These are phyloP conservation scores for Fringilla coelebs DNA, from an alignment of 2,797 vertebrate species.

Conservation along the genomic window DNA sequence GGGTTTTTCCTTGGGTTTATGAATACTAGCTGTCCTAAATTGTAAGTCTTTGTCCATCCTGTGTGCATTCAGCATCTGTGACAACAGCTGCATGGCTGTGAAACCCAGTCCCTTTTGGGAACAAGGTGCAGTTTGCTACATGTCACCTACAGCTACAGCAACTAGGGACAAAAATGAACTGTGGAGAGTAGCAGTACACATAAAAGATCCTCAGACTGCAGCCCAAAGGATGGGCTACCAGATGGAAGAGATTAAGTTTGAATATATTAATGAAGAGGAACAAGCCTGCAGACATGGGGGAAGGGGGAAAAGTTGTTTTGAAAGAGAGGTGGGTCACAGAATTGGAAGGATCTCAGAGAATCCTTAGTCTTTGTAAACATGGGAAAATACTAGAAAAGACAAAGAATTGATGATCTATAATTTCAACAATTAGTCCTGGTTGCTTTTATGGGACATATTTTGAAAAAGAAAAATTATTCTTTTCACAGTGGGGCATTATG, in stretches of 20 bases:
- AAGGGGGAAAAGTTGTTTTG: not conserved
- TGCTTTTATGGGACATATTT: not conserved
- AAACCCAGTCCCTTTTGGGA: not conserved
- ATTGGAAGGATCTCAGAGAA: conserved; percentile 22
- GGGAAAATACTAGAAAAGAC: not conserved
- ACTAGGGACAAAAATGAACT: not conserved
- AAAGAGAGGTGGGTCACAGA: conserved; percentile 10
- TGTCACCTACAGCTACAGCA: not conserved
- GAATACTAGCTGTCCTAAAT: not conserved
- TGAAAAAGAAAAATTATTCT: not conserved
- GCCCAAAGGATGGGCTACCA: conserved; percentile 10
- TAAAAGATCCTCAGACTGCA: not conserved
- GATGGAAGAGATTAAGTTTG: conserved; percentile 59
- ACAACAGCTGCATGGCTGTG: not conserved
- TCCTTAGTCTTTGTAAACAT: not conserved
- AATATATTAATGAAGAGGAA: conserved; percentile 34
- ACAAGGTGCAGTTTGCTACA: not conserved
- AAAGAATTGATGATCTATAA: not conserved
- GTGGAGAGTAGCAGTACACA: not conserved
- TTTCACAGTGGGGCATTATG: not conserved
- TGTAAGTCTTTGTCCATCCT: not conserved
- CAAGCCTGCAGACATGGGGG: conserved; percentile 26
- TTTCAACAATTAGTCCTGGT: not conserved
- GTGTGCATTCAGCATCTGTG: not conserved
- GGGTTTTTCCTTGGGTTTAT: not conserved